Evolutionary conservation across 1,140 invertebrate species (phyloP).

Genomic region (Philotrypesis tridentata): DNA sequence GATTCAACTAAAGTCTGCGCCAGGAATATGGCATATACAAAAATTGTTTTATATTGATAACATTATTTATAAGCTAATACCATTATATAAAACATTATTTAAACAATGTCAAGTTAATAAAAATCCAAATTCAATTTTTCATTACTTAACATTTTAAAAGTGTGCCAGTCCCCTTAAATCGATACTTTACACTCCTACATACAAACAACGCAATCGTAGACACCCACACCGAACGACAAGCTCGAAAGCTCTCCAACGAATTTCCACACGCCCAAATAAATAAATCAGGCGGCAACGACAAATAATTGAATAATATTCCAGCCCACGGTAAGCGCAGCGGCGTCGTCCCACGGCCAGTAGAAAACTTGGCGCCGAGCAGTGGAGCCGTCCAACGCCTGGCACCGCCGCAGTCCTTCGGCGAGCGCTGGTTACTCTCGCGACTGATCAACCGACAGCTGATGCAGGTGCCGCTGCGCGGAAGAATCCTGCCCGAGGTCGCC

Average conservation of each 20-base stretch:
- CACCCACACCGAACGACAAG: too few species aligned
- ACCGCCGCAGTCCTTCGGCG: neutral
- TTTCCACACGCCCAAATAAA: neutral
- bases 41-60: too few species aligned
- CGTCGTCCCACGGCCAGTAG: neutral
- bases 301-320: slow-evolving; percentile 7
- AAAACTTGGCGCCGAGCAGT: neutral
- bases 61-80: too few species aligned
- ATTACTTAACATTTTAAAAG: too few species aligned
- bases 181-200: neutral
- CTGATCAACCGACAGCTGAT: slow-evolving; percentile 10
- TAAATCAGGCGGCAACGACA: neutral
- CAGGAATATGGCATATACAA: too few species aligned
- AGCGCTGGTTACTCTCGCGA: neutral
- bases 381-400: neutral
- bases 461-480: neutral
- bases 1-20: too few species aligned
- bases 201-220: neutral
- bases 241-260: too few species aligned
- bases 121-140: too few species aligned
- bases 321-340: slow-evolving; percentile 44
- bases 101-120: too few species aligned
- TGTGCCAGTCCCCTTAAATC: too few species aligned
- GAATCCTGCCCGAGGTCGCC: neutral
- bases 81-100: too few species aligned